These are phyloP conservation scores for Dendrolimus punctatus DNA, from an alignment of 1,140 invertebrate species.

Conservation along the genomic window DNA sequence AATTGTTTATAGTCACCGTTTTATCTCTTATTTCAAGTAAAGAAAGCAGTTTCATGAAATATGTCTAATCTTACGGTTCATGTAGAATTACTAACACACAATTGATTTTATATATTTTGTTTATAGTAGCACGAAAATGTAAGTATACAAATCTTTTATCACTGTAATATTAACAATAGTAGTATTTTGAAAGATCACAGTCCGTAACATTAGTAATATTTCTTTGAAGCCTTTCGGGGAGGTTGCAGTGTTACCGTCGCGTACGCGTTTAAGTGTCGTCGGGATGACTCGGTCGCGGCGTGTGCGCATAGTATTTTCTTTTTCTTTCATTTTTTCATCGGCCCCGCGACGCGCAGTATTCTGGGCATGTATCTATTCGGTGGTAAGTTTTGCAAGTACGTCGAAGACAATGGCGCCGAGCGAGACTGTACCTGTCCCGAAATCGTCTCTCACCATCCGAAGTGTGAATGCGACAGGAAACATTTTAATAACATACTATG, in stretches of 20 bases:
- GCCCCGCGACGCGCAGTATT: slow-evolving; percentile 81
- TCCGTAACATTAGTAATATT: slow-evolving; percentile 28
- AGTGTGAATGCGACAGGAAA: slow-evolving; percentile 95
- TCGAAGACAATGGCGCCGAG: slow-evolving; percentile 88
- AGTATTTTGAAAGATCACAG: neutral
- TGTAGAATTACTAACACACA: slow-evolving; percentile 4
- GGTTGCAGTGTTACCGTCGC: slow-evolving; percentile 58
- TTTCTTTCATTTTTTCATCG: slow-evolving; percentile 70
- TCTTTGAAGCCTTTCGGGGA: slow-evolving; percentile 12
- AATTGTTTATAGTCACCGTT: slow-evolving; percentile 7
- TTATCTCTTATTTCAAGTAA: slow-evolving; percentile 11
- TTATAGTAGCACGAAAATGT: neutral
- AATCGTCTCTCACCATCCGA: slow-evolving; percentile 86
- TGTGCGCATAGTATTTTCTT: slow-evolving; percentile 70
- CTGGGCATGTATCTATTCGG: slow-evolving; percentile 99
- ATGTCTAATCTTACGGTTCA: slow-evolving; percentile 24
- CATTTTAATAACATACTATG: slow-evolving; percentile 98
- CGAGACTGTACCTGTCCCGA: slow-evolving; percentile 93
- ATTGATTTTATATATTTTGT: slow-evolving; percentile 3
- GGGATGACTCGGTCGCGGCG: slow-evolving; percentile 55
- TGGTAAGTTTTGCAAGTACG: slow-evolving; percentile 98
- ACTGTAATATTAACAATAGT: slow-evolving; percentile 1
- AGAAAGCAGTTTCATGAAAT: slow-evolving; percentile 13
- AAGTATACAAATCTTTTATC: neutral
- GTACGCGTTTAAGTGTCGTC: slow-evolving; percentile 39